A percentile compares a stretch with the other conserved stretches of the same genome.
Evolutionary conservation across 2,888 invertebrate genomes (phyloP).

Genomic region (Ptycholaimellus sp.): DNA sequence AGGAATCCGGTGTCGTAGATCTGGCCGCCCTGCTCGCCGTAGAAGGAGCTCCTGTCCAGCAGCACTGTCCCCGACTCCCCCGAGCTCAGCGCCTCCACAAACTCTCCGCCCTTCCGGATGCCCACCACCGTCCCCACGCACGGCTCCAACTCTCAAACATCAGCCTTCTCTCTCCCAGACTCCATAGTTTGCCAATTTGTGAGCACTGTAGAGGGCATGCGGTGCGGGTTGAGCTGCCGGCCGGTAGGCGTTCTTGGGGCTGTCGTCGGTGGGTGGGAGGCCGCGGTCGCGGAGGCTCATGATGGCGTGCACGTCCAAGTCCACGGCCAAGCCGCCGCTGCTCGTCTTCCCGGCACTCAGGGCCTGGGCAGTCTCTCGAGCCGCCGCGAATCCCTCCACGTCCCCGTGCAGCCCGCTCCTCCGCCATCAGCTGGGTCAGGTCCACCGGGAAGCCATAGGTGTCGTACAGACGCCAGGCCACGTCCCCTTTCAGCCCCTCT

Average conservation of each 20-base stretch:
- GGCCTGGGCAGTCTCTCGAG: no score
- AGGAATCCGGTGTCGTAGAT: conserved; percentile 83
- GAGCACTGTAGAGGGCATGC: no score
- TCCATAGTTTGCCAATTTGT: no score
- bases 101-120: conserved; percentile 44
- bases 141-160: conserved; percentile 38
- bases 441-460: conserved; percentile 98
- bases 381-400: no score
- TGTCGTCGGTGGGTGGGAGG: conserved; percentile 62
- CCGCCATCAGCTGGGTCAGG: conserved; percentile 85
- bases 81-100: conserved; percentile 50
- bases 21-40: conserved; percentile 97
- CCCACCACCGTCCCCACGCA: conserved; percentile 56
- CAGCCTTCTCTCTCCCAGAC: no score
- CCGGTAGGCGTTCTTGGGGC: conserved; percentile 72
- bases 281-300: conserved; percentile 54
- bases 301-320: conserved; percentile 79
- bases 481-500: no score
- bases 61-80: conserved; percentile 75
- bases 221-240: no score
- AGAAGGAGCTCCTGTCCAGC: conserved; percentile 73
- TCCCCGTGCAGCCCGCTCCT: conserved; percentile 68
- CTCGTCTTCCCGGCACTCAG: conserved; percentile 43
- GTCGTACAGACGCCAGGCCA: conserved; percentile 93
- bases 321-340: conserved; percentile 43